Evolutionary conservation across 2,113 vertebrate genomes (phyloP).

Genomic region (Rhynchopsitta pachyrhyncha): DNA sequence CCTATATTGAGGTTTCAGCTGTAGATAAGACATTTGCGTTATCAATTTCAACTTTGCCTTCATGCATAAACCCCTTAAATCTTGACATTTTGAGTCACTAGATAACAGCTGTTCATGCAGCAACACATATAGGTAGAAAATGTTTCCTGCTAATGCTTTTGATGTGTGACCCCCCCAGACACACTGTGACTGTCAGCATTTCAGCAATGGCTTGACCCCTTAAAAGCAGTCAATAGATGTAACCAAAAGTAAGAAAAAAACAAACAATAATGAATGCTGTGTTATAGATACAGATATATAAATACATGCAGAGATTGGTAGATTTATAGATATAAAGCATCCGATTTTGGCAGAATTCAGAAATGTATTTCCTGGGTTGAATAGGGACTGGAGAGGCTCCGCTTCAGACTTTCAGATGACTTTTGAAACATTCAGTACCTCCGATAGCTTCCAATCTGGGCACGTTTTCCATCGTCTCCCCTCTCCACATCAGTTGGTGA

Average conservation of each 20-base stretch:
- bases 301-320: neutral
- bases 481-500: neutral
- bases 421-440: neutral
- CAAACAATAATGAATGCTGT: fast-evolving
- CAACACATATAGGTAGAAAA: neutral
- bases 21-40: neutral
- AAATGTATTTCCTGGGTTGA: neutral
- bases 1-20: neutral
- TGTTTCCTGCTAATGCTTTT: neutral
- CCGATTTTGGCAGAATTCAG: neutral
- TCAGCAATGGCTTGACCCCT: neutral
- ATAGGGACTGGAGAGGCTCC: neutral
- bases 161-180: neutral
- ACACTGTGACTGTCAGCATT: fast-evolving
- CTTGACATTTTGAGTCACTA: neutral
- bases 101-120: neutral
- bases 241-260: neutral
- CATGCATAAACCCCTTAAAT: neutral
- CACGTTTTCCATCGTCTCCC: neutral
- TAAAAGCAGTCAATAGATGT: neutral
- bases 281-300: neutral
- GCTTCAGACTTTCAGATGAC: neutral
- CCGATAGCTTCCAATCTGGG: neutral
- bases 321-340: neutral
- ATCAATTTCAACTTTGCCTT: neutral